Evolutionary conservation across 2,113 vertebrate species (phyloP).

Genomic region (Notothenia rossii): DNA sequence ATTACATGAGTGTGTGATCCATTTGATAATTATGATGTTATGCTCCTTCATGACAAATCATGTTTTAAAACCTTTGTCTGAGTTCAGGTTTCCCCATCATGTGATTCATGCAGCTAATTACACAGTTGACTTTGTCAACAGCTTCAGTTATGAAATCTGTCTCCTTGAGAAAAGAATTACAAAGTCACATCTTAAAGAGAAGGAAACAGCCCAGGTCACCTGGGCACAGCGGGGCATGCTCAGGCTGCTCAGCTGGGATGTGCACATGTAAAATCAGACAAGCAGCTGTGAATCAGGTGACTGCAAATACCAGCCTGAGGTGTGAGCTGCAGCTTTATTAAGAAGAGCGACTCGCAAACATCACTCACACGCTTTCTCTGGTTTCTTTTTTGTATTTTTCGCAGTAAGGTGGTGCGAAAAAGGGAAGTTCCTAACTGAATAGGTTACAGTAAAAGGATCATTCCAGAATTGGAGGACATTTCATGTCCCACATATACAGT

Average conservation of each 20-base stretch:
- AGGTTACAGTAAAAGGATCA: too few relatives aligned
- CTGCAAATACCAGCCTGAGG: conserved; percentile 64
- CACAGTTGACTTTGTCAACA: neutral
- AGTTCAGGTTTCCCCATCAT: conserved; percentile 9
- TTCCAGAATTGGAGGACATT: too few relatives aligned
- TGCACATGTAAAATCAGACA: conserved; percentile 54
- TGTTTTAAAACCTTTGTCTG: neutral
- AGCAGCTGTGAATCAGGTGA: conserved; percentile 69
- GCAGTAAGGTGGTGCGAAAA: too few relatives aligned
- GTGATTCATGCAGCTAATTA: conserved; percentile 4
- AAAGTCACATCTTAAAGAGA: neutral
- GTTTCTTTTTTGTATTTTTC: too few relatives aligned
- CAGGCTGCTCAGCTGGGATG: neutral
- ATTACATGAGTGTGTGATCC: neutral
- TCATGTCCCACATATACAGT: too few relatives aligned
- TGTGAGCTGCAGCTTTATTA: conserved; percentile 51
- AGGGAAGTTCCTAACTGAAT: too few relatives aligned
- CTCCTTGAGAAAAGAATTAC: neutral
- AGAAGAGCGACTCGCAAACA: neutral
- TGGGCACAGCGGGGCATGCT: neutral
- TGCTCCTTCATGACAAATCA: conserved; percentile 1
- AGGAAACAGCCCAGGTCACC: neutral
- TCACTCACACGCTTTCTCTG: too few relatives aligned
- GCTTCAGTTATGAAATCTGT: conserved; percentile 14
- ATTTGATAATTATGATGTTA: neutral